phyloP scores from a whole-genome alignment of 2,797 vertebrate species.

The Kryptopterus vitreolus region DNA sequence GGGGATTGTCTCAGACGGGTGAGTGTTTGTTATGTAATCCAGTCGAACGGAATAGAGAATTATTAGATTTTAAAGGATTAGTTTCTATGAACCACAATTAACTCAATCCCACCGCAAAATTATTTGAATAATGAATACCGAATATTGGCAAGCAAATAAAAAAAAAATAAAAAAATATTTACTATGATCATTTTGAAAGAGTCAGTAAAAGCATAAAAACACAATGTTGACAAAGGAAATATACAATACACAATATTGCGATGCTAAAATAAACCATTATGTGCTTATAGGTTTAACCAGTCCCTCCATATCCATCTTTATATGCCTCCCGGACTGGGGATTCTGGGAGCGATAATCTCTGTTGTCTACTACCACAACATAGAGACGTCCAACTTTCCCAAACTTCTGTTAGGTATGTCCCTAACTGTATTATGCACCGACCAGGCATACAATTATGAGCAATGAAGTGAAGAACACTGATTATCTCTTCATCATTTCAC shows the following conservation, averaged over 20 bases:
- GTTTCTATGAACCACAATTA: neutral
- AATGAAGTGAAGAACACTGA: no score
- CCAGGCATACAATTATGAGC: no score
- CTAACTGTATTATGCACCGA: neutral
- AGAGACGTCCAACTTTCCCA: constrained; percentile 88
- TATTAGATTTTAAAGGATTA: neutral
- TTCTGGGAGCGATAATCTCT: constrained; percentile 82
- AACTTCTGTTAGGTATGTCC: constrained; percentile 79
- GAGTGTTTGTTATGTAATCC: constrained; percentile 53
- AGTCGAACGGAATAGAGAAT: neutral
- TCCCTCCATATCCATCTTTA: constrained; percentile 84
- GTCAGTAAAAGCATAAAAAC: neutral
- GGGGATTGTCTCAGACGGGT: constrained; percentile 86
- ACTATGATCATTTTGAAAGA: neutral
- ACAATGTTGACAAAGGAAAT: neutral
- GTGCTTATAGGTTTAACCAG: constrained; percentile 71
- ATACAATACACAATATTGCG: no score
- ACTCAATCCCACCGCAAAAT: neutral
- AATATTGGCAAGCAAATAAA: neutral
- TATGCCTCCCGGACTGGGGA: constrained; percentile 84
- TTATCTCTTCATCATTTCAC: no score
- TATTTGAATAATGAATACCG: neutral
- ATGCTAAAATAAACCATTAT: neutral
- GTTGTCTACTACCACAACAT: constrained; percentile 89
- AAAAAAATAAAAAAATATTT: no score